A percentile compares a stretch with the other conserved stretches of the same genome.
These are phyloP conservation scores for Metopia argyrocephala DNA, from an alignment of 2,888 invertebrate genomes.

Conservation along the genomic window DNA sequence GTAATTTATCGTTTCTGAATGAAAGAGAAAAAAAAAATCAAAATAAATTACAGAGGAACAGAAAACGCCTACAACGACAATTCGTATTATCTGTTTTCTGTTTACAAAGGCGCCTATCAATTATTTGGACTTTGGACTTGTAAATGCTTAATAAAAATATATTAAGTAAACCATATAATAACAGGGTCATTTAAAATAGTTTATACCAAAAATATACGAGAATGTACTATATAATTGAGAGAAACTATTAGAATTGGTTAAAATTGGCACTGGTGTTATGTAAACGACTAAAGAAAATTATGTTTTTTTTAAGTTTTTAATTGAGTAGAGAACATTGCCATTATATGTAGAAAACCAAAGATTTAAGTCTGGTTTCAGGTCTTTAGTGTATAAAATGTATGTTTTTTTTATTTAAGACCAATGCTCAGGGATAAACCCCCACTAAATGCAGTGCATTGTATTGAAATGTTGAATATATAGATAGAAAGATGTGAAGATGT, in stretches of 20 bases:
- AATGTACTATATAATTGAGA: constrained; percentile 1
- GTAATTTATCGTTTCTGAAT: constrained; percentile 4
- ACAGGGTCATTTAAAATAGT: constrained; percentile 44
- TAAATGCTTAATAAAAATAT: constrained; percentile 16
- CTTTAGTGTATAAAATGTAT: too few species aligned
- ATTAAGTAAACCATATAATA: constrained; percentile 21
- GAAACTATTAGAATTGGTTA: neutral
- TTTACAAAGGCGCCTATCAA: constrained; percentile 17
- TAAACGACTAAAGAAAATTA: too few species aligned
- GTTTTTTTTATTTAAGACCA: too few species aligned
- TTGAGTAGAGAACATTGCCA: too few species aligned
- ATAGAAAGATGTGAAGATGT: too few species aligned
- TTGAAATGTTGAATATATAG: too few species aligned
- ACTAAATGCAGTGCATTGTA: too few species aligned
- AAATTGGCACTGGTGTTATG: neutral
- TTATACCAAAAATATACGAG: neutral
- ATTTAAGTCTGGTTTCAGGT: too few species aligned
- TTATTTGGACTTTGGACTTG: constrained; percentile 48
- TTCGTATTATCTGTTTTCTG: neutral
- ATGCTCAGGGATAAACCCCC: too few species aligned
- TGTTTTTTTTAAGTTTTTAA: too few species aligned
- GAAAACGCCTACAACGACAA: constrained; percentile 13
- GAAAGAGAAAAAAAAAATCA: too few species aligned
- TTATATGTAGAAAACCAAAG: too few species aligned
- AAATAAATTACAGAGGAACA: neutral